Conservation (phyloP, 2,888 invertebrate species). For the Acleris emargana region DNA sequence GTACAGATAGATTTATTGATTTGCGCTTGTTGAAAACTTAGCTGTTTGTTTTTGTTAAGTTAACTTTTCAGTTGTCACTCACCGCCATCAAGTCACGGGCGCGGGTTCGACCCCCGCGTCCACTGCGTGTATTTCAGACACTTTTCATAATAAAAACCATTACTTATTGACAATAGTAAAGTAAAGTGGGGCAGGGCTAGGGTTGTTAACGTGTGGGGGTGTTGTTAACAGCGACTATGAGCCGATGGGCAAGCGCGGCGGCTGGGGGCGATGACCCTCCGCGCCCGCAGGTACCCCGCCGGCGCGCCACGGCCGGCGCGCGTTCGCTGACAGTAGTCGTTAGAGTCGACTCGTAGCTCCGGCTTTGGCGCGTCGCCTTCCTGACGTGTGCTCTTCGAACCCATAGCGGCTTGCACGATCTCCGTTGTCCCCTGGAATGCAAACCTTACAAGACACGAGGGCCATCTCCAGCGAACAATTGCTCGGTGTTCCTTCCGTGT, state of each 20-base stretch:
- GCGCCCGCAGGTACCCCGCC: slow-evolving; percentile 62
- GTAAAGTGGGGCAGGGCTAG: slow-evolving; percentile 1
- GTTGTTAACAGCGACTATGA: slow-evolving; percentile 73
- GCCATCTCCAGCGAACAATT: slow-evolving; percentile 49
- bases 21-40: background rate
- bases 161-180: background rate
- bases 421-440: slow-evolving; percentile 26
- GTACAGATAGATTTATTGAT: background rate
- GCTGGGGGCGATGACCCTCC: slow-evolving; percentile 69
- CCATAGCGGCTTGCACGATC: slow-evolving; percentile 53
- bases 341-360: background rate
- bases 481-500: slow-evolving; percentile 44
- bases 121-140: background rate
- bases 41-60: slow-evolving; percentile 35
- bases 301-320: slow-evolving; percentile 36
- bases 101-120: slow-evolving; percentile 20
- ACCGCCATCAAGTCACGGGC: slow-evolving; percentile 45
- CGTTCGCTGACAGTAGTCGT: background rate
- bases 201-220: slow-evolving; percentile 45
- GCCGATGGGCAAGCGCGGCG: slow-evolving; percentile 67
- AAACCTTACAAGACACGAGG: slow-evolving; percentile 2
- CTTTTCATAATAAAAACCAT: background rate
- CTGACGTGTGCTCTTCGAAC: slow-evolving; percentile 55
- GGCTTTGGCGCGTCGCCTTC: slow-evolving; percentile 37
- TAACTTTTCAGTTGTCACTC: slow-evolving; percentile 47